A percentile compares a stretch with the other conserved stretches of the same genome.
Conservation (phyloP, 2,113 vertebrate genomes). For the Suricata suricatta region DNA sequence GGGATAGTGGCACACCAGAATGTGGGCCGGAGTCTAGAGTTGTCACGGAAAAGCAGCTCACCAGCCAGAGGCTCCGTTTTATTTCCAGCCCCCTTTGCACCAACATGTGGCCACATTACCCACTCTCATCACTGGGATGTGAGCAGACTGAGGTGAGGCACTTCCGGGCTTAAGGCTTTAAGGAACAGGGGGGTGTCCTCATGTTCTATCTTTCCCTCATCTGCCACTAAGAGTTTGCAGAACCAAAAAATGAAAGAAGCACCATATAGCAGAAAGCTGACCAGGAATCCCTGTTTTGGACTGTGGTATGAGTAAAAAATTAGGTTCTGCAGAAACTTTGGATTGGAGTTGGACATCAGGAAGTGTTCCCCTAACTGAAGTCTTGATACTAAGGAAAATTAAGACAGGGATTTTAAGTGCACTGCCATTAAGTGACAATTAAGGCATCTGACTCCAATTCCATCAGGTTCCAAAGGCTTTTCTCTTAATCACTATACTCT, state of each 20-base stretch:
- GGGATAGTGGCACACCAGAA: background rate
- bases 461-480: background rate
- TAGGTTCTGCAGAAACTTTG: background rate
- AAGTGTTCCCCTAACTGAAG: background rate
- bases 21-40: background rate
- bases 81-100: accelerated
- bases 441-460: background rate
- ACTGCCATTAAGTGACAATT: background rate
- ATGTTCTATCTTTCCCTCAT: background rate
- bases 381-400: background rate
- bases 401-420: background rate
- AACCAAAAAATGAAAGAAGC: background rate
- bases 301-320: background rate
- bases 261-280: background rate
- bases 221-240: background rate
- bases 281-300: background rate
- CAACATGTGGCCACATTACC: background rate
- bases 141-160: background rate
- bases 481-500: background rate
- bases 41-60: background rate
- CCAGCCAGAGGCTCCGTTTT: background rate
- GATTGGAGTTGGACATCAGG: background rate
- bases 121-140: background rate
- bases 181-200: background rate
- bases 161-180: background rate